Base-by-base conservation (phyloP, 1,140 invertebrate genomes). In the Rhyacophila brunnea region DNA sequence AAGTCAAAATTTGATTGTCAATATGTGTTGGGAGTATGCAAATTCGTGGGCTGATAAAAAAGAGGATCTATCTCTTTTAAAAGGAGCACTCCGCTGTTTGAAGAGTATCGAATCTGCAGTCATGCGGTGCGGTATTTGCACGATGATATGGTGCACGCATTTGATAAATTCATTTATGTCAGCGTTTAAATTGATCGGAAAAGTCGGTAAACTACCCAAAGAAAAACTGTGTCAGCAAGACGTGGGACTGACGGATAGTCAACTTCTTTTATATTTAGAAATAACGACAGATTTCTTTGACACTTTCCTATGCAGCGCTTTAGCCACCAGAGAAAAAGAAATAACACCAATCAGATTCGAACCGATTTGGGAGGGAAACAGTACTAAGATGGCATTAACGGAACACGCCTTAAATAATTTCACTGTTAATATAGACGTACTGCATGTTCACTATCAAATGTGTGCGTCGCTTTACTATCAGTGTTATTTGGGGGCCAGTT, bases 21-120 rank as follows among this genome's bases (percentile, higher is more conserved):
- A 95, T 73, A 87, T 95, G 79, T 87, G 85, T 65, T 96, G 93
- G 94, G 92, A 96, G 71, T 93, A 91, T 74, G 84, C 90, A 54
- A 82, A 90, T 59, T 81, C 83, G 48, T 96, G 93, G 93, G 88
- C 89, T 70, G 91, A 89, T 73, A 84, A 88, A 64, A 83, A 88
- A 55, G 81, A 86, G 44, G 80, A 83, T 50, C 77, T 89, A n/a
- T 73, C 82, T 13, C 74, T 83, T 64, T 74, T 93, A 1, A 74
- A 84, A 58, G 82, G 85, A 9, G 83, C 86, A 0, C 65, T 92
- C 1, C 72, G 73, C 36, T 88, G 84, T 68, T 70, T 89, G 64
- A 72, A 68, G 34, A 75, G 74, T 67, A 87, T 89, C 70, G 80
- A 81, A 11, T 80, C 84, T 67, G 70, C 81, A 20, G 78, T 84